Evolutionary conservation across 37 sponge, comb jelly and placozoan genomes (phyloP).

Genomic region (Cliona cf. orientalis): DNA sequence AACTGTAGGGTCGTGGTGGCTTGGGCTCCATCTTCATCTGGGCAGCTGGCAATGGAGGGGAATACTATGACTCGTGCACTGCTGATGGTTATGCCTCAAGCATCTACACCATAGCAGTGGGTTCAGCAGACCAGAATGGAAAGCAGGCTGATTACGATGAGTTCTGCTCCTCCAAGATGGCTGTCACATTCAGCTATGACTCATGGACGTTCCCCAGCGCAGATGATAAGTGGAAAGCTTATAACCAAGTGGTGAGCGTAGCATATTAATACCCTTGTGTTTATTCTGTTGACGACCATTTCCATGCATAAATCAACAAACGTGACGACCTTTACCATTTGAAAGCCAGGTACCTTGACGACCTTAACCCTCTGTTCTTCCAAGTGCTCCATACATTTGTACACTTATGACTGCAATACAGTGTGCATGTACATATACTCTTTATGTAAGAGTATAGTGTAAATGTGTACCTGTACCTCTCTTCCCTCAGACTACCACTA

Average conservation of each 20-base stretch:
- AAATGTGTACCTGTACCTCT: not conserved
- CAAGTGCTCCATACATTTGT: no score
- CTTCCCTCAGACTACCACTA: conserved; percentile 42
- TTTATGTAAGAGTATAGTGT: no score
- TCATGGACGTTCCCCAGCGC: conserved; percentile 10
- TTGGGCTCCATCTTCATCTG: conserved; percentile 88
- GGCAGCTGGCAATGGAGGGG: conserved; percentile 96
- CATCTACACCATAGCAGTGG: conserved; percentile 91
- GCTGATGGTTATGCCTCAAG: conserved; percentile 91
- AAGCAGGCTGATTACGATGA: conserved; percentile 88
- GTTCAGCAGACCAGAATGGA: conserved; percentile 76
- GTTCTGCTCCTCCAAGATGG: conserved; percentile 87
- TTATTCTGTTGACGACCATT: not conserved
- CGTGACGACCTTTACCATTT: no score
- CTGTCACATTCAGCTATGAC: conserved; percentile 83
- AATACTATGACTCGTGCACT: conserved; percentile 77
- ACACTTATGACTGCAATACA: no score
- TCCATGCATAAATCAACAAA: no score
- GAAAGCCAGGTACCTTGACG: no score
- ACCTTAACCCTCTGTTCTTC: no score
- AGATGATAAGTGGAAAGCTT: conserved; percentile 31
- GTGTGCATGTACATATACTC: no score
- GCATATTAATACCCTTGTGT: not conserved
- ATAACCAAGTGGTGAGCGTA: not conserved
- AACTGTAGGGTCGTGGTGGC: conserved; percentile 79